A percentile compares a stretch with the other conserved stretches of the same genome.
These are phyloP conservation scores for Ageneiosus marmoratus DNA, from an alignment of 2,113 vertebrate genomes.

Conservation along the genomic window DNA sequence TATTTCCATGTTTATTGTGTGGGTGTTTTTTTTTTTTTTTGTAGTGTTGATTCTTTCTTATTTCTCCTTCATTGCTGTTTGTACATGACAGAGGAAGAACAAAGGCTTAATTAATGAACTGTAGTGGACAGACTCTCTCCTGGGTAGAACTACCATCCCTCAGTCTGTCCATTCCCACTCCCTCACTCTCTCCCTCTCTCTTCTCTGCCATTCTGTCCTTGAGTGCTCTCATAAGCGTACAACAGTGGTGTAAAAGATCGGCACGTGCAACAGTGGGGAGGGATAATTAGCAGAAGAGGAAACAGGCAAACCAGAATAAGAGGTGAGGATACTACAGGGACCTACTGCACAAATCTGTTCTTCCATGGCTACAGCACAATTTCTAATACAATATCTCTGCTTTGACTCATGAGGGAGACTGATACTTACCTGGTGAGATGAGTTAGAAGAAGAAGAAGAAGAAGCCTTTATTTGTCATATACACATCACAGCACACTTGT, in stretches of 20 bases:
- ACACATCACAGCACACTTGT: background rate
- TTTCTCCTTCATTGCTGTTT: conserved; percentile 54
- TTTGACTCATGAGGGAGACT: background rate
- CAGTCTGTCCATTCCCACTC: conserved; percentile 27
- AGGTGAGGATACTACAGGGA: conserved; percentile 7
- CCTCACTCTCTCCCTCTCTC: conserved; percentile 1
- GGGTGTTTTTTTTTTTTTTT: conserved; percentile 39
- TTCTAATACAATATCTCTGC: background rate
- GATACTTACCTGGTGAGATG: background rate
- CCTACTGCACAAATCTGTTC: conserved; percentile 11
- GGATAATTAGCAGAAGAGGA: conserved; percentile 41
- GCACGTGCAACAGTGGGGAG: conserved; percentile 1
- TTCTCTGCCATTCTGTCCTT: conserved; percentile 12
- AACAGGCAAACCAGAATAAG: conserved; percentile 9
- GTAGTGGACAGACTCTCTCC: conserved; percentile 53
- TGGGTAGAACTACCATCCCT: background rate
- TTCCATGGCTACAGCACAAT: background rate
- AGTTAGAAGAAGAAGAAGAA: background rate
- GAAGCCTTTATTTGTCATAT: background rate
- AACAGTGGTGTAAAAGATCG: conserved; percentile 14
- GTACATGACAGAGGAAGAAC: conserved; percentile 60
- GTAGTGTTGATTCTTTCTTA: conserved; percentile 43
- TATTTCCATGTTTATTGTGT: conserved; percentile 52
- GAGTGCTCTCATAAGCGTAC: conserved; percentile 15
- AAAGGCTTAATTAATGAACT: conserved; percentile 70